These are phyloP conservation scores for Camelus bactrianus DNA, from an alignment of 2,113 vertebrate species.

Conservation along the genomic window DNA sequence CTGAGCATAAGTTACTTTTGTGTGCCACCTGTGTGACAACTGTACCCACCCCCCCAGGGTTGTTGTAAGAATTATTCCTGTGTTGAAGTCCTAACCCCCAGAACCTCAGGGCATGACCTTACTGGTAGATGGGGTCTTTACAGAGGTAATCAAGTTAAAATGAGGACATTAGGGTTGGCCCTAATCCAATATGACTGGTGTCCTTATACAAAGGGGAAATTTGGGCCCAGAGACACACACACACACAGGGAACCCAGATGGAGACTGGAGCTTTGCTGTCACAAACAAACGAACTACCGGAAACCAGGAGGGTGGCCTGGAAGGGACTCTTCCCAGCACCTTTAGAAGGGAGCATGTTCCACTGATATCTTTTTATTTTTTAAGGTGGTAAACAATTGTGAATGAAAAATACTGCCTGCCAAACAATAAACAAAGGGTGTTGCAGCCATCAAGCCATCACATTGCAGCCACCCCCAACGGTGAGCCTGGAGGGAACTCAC, in stretches of 20 bases:
- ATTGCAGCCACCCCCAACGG: too few species aligned
- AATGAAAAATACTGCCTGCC: too few species aligned
- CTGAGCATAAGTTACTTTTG: neutral
- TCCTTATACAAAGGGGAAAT: neutral
- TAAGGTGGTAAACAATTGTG: too few species aligned
- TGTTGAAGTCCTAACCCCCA: neutral
- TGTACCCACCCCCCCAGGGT: neutral
- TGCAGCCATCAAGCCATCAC: too few species aligned
- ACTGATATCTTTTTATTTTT: too few species aligned
- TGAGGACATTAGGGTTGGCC: neutral
- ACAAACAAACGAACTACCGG: neutral
- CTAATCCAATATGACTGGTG: neutral
- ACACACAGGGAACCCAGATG: neutral
- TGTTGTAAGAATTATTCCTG: neutral
- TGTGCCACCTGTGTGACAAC: neutral
- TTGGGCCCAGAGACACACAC: neutral
- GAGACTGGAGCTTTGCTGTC: neutral
- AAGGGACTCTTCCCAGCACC: neutral
- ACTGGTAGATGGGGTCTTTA: neutral
- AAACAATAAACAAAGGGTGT: too few species aligned
- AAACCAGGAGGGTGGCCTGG: neutral
- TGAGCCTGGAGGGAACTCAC: too few species aligned
- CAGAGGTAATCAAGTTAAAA: neutral
- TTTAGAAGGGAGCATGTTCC: too few species aligned
- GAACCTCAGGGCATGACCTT: neutral